Percentiles rank a stretch among this genome's conserved stretches.
These are phyloP conservation scores for Catharus bicknelli DNA, from an alignment of 2,113 vertebrate species.

Conservation along the genomic window DNA sequence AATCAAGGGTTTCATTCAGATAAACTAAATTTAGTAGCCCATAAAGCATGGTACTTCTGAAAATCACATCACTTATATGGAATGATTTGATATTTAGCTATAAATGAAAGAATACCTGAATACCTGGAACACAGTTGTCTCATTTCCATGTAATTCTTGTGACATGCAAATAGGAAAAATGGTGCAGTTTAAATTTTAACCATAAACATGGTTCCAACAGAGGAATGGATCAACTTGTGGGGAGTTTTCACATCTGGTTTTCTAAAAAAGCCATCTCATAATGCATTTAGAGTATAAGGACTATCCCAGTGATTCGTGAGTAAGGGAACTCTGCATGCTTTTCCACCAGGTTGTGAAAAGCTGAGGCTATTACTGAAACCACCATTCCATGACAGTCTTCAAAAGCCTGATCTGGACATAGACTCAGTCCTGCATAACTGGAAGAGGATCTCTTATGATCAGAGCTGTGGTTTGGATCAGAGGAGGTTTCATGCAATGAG, in stretches of 20 bases:
- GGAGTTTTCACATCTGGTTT: not conserved
- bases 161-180: not conserved
- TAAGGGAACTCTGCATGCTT: not conserved
- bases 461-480: not conserved
- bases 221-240: not conserved
- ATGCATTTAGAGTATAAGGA: not conserved
- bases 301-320: rapidly evolving
- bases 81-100: not conserved
- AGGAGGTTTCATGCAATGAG: not conserved
- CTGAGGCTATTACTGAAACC: not conserved
- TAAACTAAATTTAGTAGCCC: not conserved
- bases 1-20: not conserved
- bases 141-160: not conserved
- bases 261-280: not conserved
- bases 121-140: not conserved
- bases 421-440: not conserved
- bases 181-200: not conserved
- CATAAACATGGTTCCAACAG: not conserved
- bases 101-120: not conserved
- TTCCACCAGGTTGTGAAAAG: not conserved
- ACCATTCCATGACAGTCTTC: not conserved
- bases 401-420: not conserved
- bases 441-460: not conserved
- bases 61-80: not conserved
- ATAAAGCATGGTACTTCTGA: not conserved